Evolutionary conservation across 2,113 vertebrate genomes (phyloP).

Genomic region (Choloepus hoffmanni): DNA sequence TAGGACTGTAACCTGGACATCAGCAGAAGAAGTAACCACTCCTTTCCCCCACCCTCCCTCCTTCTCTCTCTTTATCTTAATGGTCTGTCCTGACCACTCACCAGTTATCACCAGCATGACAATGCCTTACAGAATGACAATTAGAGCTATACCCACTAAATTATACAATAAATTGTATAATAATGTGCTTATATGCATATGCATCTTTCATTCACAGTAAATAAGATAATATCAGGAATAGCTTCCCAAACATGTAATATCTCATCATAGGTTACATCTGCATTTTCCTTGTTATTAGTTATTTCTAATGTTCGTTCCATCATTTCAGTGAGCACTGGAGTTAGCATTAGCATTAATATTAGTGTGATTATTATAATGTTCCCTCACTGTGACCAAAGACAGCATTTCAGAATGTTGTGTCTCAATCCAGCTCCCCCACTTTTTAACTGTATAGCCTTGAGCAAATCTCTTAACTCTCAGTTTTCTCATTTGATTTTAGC

Average conservation of each 20-base stretch:
- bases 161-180: neutral
- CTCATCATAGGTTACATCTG: neutral
- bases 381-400: neutral
- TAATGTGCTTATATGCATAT: neutral
- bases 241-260: neutral
- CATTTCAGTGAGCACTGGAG: neutral
- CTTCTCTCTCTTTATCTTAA: neutral
- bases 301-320: neutral
- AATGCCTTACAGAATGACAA: neutral
- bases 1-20: no score
- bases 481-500: conserved; percentile 35
- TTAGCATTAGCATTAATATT: neutral
- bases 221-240: conserved; percentile 14
- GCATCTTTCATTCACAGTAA: neutral
- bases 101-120: neutral
- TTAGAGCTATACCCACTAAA: neutral
- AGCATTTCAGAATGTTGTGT: neutral
- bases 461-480: neutral
- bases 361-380: neutral
- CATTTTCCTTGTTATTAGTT: neutral
- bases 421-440: neutral
- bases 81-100: neutral
- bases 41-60: neutral
- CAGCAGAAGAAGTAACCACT: neutral
- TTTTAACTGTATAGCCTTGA: neutral